Evolutionary conservation across 1,140 invertebrate genomes (phyloP), one percentile per base, ranked within the genome.

Genomic region (Saccostrea glomerata): DNA sequence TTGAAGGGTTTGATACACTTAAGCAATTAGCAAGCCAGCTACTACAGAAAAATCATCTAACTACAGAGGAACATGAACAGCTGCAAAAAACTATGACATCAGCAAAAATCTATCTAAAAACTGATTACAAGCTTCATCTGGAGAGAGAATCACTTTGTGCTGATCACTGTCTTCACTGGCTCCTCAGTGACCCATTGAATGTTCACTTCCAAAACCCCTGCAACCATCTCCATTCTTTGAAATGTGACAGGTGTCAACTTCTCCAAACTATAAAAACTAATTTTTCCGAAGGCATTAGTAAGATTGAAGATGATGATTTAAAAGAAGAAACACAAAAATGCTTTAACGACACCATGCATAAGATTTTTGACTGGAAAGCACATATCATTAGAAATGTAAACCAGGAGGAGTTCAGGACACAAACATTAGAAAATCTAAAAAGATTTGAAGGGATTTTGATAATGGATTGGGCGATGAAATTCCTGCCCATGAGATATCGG

Each of bases 401-500:
- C 20, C 86, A 87, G 47, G 86, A 87, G 17, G 2, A 2, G 12
- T 11, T 20, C 2, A 56, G 86, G n/a, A 82, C 54, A 30, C 13
- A 6, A 13, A 40, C 5, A n/a, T 30, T 82, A 25, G 40, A 66
- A 54, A n/a, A 25, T 47, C 15, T 66, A 13, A 36, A 86, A 23
- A 11, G 2, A 20, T 6, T 73, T 77, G 20, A 86, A 55, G 66
- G 40, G 20, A 47, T 86, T 17, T 17, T 86, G 1, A 55, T 86
- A 23, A 47, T 86, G 54, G 85, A 86, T n/a, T 86, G 85, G 85
- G 85, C 85, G 6, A 86, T 86, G 85, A 86, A 86, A 55, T 86
- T 86, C 23, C 30, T 86, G 9, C 85, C 70, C 0, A 30, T 82
- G 13, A 11, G 6, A 20, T 82, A 55, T 30, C 36, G 86, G 36